Base-by-base conservation (phyloP, 2,113 vertebrate genomes). In the Rhinopomastus cyanomelas region DNA sequence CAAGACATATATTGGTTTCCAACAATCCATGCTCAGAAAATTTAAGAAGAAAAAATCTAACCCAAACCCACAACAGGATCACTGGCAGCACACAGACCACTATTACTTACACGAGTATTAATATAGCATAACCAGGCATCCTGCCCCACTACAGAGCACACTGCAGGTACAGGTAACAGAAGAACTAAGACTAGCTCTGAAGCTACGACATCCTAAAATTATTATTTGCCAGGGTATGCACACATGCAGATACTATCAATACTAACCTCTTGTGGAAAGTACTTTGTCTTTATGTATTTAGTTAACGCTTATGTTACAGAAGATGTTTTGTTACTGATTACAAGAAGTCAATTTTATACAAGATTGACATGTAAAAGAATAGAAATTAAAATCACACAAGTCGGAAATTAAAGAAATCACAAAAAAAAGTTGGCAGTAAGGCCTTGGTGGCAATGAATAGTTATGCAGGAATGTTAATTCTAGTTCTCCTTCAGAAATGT, bases 251-350 rank as follows among this genome's bases (percentile, higher is more conserved):
- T 49, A 60, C 12, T 26, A 76, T 52, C 42, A 73, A 37, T 64
- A 87, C 34, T 65, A 84, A 75, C 61, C 64, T 84, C 27, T 16
- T 52, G 16, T 5, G 72, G 51, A 32, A 94, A 91, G 79, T 46
- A 69, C 37, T 95, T 76, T 77, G 72, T 65, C 83, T 91, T 85
- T 73, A 72, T 46, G 27, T 65, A 81, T 89, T 88, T 95, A 93
- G 53, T 88, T 37, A 77, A 66, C 6, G n/a, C 80, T 90, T 86
- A 69, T 49, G 42, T 61, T 85, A 73, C 30, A 36, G 42, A 75
- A 44, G 72, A 23, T 14, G n/a, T 44, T 78, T 37, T 66, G 34
- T 36, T 69, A 73, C 34, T n/a, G 5, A n/a, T 85, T 93, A 91
- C 76, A 72, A 60, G 64, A 92, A 86, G 80, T 95, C 73, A 83